Conservation (phyloP, 2,113 vertebrate genomes). For the Galbula dea region DNA sequence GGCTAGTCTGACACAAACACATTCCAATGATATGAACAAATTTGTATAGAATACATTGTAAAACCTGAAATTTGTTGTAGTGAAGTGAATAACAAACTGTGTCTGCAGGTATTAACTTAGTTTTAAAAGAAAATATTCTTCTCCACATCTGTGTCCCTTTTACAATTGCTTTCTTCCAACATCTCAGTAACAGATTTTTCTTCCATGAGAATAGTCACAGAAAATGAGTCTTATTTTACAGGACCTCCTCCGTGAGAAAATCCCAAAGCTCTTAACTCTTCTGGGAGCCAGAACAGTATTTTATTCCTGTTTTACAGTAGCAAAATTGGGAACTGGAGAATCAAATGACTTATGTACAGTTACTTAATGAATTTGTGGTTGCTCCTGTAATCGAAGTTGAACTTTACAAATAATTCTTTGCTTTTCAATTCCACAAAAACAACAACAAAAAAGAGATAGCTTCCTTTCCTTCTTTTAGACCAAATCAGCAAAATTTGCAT, state of each 20-base stretch:
- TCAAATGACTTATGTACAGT: accelerated
- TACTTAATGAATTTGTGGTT: not conserved
- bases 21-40: not conserved
- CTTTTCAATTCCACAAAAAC: not conserved
- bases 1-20: not conserved
- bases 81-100: not conserved
- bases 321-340: not conserved
- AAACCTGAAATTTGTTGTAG: not conserved
- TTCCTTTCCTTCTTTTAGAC: not conserved
- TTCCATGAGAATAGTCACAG: not conserved
- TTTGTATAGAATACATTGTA: not conserved
- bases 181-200: not conserved
- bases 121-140: not conserved
- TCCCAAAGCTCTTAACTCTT: not conserved
- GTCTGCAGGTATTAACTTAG: not conserved
- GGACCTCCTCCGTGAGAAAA: not conserved
- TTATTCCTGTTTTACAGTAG: not conserved
- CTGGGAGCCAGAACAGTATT: not conserved
- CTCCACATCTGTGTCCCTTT: not conserved
- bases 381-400: not conserved
- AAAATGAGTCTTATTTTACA: not conserved
- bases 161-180: not conserved
- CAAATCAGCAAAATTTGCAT: not conserved
- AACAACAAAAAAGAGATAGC: not conserved
- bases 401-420: not conserved